Evolutionary conservation across 1,140 invertebrate genomes (phyloP).

Genomic region (Hypsibius dujardini): DNA sequence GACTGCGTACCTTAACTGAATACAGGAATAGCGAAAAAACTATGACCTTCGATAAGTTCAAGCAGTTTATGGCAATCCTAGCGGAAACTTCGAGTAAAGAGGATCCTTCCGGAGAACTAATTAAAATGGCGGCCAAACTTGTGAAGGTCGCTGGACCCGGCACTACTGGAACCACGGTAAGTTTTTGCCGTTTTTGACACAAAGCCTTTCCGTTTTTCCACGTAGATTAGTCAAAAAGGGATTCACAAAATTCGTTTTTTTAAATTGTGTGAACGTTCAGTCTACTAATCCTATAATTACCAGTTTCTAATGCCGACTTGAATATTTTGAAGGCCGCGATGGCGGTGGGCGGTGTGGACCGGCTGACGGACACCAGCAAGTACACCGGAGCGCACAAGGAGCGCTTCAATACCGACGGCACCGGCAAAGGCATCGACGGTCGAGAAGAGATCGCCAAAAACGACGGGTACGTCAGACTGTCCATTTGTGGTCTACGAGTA

Average conservation of each 20-base stretch:
- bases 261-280: neutral
- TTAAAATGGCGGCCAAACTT: neutral
- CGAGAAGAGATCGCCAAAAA: neutral
- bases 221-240: neutral
- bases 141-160: neutral
- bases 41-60: neutral
- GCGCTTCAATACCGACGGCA: neutral
- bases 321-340: neutral
- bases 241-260: slow-evolving; percentile 2
- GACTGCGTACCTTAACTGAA: too few species aligned
- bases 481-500: too few species aligned
- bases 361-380: neutral
- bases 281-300: neutral
- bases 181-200: neutral
- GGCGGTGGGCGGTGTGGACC: neutral
- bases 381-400: slow-evolving; percentile 30
- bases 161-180: neutral
- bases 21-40: neutral
- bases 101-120: neutral
- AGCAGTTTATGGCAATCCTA: neutral
- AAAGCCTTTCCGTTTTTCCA: neutral
- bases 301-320: neutral
- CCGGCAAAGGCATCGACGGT: slow-evolving; percentile 30
- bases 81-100: neutral
- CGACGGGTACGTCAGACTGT: too few species aligned